A percentile compares a stretch with the other conserved stretches of the same genome.
Conservation (phyloP, 2,888 invertebrate genomes). For the Gymnoscelis rufifasciata region DNA sequence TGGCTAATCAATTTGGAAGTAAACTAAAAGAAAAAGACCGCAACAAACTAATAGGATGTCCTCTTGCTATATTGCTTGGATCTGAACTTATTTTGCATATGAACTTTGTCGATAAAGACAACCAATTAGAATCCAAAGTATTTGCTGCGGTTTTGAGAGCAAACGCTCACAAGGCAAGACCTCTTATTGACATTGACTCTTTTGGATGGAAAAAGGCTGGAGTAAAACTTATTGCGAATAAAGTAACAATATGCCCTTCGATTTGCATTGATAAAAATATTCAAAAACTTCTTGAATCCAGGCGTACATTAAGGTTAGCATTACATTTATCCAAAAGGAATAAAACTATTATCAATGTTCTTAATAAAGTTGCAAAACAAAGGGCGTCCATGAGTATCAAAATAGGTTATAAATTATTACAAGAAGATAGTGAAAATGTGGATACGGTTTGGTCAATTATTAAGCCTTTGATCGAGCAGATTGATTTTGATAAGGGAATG, state of each 20-base stretch:
- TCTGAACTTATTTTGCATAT: conserved; percentile 23
- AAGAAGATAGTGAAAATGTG: conserved; percentile 22
- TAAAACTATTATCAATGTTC: conserved; percentile 29
- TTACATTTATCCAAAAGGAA: conserved; percentile 38
- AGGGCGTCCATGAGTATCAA: conserved; percentile 42
- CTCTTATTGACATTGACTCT: conserved; percentile 36
- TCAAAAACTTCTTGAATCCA: conserved; percentile 36
- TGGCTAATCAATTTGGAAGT: conserved; percentile 30
- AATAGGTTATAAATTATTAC: conserved; percentile 35
- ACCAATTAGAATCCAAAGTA: background rate
- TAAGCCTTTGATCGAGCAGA: conserved; percentile 35
- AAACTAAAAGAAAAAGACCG: conserved; percentile 18
- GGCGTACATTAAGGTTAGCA: conserved; percentile 39
- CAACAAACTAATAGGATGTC: conserved; percentile 21
- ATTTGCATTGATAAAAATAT: conserved; percentile 32
- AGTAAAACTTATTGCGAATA: conserved; percentile 47
- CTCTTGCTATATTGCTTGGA: conserved; percentile 20
- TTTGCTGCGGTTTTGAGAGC: conserved; percentile 25
- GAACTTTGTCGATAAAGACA: conserved; percentile 22
- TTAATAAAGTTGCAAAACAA: conserved; percentile 30
- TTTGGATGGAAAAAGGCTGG: conserved; percentile 43
- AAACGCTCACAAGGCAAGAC: conserved; percentile 42
- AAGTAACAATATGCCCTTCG: conserved; percentile 34
- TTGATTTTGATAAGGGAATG: conserved; percentile 26
- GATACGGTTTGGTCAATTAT: conserved; percentile 44